Evolutionary conservation across 37 sponge, comb jelly and placozoan genomes (phyloP).

Genomic region (Haliclona indistincta): DNA sequence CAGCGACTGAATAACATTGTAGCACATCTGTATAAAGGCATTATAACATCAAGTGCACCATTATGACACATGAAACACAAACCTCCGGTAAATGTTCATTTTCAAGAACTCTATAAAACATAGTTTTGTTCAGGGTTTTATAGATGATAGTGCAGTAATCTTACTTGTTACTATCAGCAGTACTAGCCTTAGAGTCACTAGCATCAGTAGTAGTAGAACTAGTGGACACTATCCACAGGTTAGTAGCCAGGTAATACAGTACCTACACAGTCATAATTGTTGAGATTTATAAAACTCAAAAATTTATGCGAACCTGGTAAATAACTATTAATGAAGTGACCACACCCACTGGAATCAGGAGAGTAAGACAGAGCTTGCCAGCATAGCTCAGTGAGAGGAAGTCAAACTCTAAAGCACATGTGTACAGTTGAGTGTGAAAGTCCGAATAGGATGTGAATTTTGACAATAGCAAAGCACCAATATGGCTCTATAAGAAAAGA

Average conservation of each 20-base stretch:
- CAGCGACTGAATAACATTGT: conserved; percentile 68
- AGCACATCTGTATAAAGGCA: conserved; percentile 5
- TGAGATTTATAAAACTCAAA: too few relatives aligned
- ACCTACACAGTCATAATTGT: not conserved
- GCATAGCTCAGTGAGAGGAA: conserved; percentile 63
- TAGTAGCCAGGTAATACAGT: not conserved
- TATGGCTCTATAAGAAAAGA: conserved; percentile 62
- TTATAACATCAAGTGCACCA: not conserved
- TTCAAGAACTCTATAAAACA: not conserved
- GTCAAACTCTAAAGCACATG: conserved; percentile 91
- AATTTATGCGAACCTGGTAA: conserved; percentile 1
- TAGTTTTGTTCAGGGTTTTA: too few relatives aligned
- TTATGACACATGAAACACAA: not conserved
- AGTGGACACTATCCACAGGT: not conserved
- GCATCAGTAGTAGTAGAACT: not conserved
- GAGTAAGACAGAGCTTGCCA: conserved; percentile 32
- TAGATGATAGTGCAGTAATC: too few relatives aligned
- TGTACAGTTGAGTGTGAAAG: conserved; percentile 94
- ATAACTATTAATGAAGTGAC: conserved; percentile 11
- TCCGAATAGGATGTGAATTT: conserved; percentile 88
- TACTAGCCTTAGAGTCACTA: not conserved
- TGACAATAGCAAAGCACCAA: conserved; percentile 73
- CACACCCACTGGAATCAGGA: conserved; percentile 57
- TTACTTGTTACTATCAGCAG: too few relatives aligned
- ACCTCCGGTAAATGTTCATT: not conserved